These are phyloP conservation scores for Diploptera punctata DNA, from an alignment of 2,888 invertebrate genomes.

Conservation along the genomic window DNA sequence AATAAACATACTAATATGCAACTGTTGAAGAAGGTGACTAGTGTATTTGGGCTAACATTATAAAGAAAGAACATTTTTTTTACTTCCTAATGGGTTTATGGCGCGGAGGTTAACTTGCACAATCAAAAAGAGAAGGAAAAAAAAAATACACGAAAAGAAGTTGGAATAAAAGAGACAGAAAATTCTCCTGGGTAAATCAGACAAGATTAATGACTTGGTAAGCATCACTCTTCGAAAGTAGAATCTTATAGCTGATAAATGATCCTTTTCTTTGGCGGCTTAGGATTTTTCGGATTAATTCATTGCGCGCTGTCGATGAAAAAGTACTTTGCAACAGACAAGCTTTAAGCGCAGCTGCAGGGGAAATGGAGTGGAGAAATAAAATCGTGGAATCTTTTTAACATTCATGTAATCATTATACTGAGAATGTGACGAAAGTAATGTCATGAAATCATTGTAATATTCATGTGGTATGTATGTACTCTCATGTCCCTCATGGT, in stretches of 20 bases:
- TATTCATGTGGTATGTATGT: no score
- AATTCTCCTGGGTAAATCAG: slow-evolving; percentile 29
- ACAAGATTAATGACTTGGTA: slow-evolving; percentile 38
- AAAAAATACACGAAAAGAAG: background rate
- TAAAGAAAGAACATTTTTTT: no score
- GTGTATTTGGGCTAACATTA: no score
- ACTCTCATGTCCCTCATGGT: no score
- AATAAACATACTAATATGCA: no score
- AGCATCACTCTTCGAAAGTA: slow-evolving; percentile 35
- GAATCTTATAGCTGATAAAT: slow-evolving; percentile 39
- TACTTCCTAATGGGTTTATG: no score
- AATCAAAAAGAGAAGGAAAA: background rate
- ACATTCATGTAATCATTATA: no score
- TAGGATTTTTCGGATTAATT: slow-evolving; percentile 36
- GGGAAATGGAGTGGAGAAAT: background rate
- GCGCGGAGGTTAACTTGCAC: no score
- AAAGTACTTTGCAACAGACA: slow-evolving; percentile 32
- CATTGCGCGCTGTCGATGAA: slow-evolving; percentile 30
- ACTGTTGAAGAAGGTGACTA: no score
- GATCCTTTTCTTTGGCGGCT: slow-evolving; percentile 31
- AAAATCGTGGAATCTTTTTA: no score
- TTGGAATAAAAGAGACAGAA: background rate
- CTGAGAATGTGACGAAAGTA: no score
- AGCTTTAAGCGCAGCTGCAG: background rate
- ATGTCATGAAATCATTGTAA: no score